Evolutionary conservation across 2,888 invertebrate species (phyloP), one percentile per base, ranked within the genome.

Genomic region (Clunio marinus): DNA sequence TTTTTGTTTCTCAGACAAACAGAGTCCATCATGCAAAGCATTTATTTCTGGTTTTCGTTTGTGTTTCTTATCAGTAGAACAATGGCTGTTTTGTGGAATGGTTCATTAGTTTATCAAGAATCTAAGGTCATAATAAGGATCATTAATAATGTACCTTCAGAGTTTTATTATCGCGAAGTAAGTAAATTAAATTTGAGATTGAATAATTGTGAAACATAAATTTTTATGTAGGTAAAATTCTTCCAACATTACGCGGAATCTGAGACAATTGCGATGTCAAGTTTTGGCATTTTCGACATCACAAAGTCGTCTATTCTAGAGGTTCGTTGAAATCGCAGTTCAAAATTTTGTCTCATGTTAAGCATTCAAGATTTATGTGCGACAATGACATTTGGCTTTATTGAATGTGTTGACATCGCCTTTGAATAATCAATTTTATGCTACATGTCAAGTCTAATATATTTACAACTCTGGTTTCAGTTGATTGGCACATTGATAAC

Each of bases 1-100:
- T 15, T 45, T 45, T 15, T 45, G 3, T 45, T 45, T n/a, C 69
- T 63, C 70, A 80, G 80, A 13, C 76, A 76, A 2, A 75, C 77
- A 73, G 75, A 79, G 15, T 79, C 78, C 74, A 74, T 77, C 35
- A 75, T 81, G 51, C 81, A 81, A 70, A 81, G 80, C 35, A 71
- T 81, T 1, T 84, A 84, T 73, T 82, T 82, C 70, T 82, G 83
- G 76, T 82, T 78, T 71, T 84, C 84, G 1, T 78, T 84, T 67
- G 76, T 81, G 45, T 84, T 82, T 72, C 74, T 84, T 10, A 75
- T 84, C 68, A 76, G 78, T 2, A 78, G 84, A 62, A 81, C 83
- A 0, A 78, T 80, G 1, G 78, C 80, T 10, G 82, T 84, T 4
- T 83, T 83, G 17, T 75, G 84, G 28, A 80, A 78, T 28, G 84